Conservation (phyloP, 2,797 vertebrate genomes). For the Brotula barbata region DNA sequence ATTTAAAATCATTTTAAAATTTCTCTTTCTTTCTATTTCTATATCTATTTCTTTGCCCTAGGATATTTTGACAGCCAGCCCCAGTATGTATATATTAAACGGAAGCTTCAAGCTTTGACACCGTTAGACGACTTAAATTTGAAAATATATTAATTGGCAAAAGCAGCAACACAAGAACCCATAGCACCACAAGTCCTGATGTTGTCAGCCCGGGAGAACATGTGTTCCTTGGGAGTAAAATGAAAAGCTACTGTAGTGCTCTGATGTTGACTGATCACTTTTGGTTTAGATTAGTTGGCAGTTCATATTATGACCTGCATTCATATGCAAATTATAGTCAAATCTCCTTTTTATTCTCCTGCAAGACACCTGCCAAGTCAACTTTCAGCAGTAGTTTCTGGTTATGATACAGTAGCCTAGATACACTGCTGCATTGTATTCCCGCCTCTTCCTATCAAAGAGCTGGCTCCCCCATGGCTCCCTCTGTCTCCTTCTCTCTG, state of each 20-base stretch:
- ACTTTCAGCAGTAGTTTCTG: conserved; percentile 17
- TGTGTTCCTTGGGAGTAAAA: conserved; percentile 12
- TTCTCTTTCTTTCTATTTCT: too few species aligned
- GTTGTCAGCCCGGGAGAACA: conserved; percentile 6
- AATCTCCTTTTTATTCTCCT: conserved; percentile 12
- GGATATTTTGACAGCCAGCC: too few species aligned
- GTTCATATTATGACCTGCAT: conserved; percentile 8
- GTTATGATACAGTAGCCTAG: conserved; percentile 3
- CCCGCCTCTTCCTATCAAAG: conserved; percentile 29
- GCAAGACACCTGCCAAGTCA: conserved; percentile 12
- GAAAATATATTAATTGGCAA: conserved; percentile 31
- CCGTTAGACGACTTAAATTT: too few species aligned
- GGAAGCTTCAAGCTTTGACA: too few species aligned
- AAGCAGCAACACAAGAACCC: conserved; percentile 13
- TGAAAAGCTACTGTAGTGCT: not conserved
- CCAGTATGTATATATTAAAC: too few species aligned
- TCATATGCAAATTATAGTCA: conserved; percentile 19
- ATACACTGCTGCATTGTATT: not conserved
- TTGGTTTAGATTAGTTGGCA: not conserved
- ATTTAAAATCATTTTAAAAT: too few species aligned
- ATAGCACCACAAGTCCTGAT: too few species aligned
- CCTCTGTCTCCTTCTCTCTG: conserved; percentile 8
- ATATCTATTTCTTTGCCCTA: too few species aligned
- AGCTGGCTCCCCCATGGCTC: not conserved
- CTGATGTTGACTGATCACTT: conserved; percentile 4